Base-by-base conservation (phyloP, 2,888 invertebrate species). In the Craniophora ligustri region DNA sequence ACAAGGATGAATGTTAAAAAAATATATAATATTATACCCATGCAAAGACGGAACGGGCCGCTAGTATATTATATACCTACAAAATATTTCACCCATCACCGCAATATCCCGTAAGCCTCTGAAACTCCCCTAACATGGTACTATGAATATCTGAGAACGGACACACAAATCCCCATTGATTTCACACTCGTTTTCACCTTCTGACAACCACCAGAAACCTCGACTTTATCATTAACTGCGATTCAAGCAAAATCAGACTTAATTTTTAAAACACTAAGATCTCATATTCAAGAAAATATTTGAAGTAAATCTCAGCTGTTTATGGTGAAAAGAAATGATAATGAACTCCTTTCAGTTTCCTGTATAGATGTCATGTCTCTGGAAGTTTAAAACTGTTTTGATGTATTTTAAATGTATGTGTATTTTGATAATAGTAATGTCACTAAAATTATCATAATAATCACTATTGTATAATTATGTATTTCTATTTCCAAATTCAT, bases 311-410 rank as follows among this genome's bases (percentile, higher is more conserved):
- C 79, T 75, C 84, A 85, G 84, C 82, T 86, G 79, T 76, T 72
- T 66, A 58, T 53, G 54, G 42, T 84, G 81, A 81, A 86, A 81
- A 82, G 82, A 78, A 80, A 81, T 82, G 72, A 78, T 85, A 85
- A 86, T 81, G 85, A 85, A 84, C 79, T 76, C 75, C 78, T 79
- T 79, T 81, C 77, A 75, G 63, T 62, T 46, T 61, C 50, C 64
- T 61, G 72, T 72, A 70, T 75, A 68, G 73, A 75, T 74, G 78
- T 67, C 76, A 58, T 67, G 56, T 60, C 79, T 78, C 70, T 72
- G 67, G 62, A 57, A 51, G 62, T 61, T 77, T 76, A 75, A 75
- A 65, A 80, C 70, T 70, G 69, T 60, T 68, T 70, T 72, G 71
- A 75, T 81, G 74, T 71, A 58, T 76, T 72, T 75, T 56, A 48